phyloP scores from a whole-genome alignment of 2,888 invertebrate species.

The Eristalinus sepulchralis region DNA sequence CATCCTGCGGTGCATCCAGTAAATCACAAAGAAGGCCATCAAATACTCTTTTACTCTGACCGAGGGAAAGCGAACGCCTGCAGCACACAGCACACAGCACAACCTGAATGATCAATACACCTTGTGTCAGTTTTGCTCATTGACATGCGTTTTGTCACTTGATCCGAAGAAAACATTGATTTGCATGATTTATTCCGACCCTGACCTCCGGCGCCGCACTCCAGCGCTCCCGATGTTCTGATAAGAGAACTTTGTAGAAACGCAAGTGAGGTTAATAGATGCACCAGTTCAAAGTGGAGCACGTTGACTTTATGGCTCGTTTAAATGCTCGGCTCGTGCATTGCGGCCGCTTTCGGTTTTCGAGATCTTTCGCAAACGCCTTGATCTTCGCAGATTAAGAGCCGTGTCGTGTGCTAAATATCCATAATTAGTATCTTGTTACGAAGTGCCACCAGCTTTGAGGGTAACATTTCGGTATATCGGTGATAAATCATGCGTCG shows the following conservation, averaged over 20 bases:
- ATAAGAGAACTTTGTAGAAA: not conserved
- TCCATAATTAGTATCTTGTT: not conserved
- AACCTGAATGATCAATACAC: not conserved
- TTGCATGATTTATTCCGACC: not conserved
- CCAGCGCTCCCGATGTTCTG: not conserved
- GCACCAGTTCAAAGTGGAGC: not conserved
- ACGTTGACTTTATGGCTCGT: not conserved
- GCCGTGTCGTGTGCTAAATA: not conserved
- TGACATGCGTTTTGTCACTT: not conserved
- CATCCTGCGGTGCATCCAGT: too few species aligned
- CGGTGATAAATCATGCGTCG: not conserved
- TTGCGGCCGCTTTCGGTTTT: not conserved
- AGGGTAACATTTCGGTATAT: not conserved
- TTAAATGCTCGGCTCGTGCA: not conserved
- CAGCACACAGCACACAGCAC: not conserved
- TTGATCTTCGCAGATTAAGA: not conserved
- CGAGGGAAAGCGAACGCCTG: too few species aligned
- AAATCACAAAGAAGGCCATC: too few species aligned
- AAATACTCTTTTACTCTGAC: too few species aligned
- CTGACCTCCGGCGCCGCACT: not conserved
- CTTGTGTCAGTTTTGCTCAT: not conserved
- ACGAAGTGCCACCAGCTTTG: not conserved
- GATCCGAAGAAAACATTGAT: not conserved
- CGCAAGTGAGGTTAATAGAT: not conserved
- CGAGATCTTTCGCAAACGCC: not conserved